Evolutionary conservation across 2,113 vertebrate genomes (phyloP), one percentile per base, ranked within the genome.

Genomic region (Pangasianodon hypophthalmus): DNA sequence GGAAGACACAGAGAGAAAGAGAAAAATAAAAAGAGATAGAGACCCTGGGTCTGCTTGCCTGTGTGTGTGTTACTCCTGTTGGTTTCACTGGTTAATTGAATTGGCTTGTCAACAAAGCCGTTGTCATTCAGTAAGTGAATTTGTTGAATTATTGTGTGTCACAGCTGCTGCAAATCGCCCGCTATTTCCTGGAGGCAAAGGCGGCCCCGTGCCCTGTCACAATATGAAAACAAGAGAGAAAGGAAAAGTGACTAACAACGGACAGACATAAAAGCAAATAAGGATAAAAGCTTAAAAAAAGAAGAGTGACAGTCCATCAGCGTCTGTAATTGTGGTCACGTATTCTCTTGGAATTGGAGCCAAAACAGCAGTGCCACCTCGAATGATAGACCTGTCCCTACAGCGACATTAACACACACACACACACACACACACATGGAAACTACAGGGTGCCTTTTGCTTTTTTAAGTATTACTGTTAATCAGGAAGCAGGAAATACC

Each of bases 81-180:
- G 96, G 96, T 96, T 95, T 96, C 96, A 95, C 95, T 95, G 95
- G 95, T 96, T 97, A 97, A 97, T 97, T 97, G 96, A 97, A 97
- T 97, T 97, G 97, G 97, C 97, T 97, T 97, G 96, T 97, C 97
- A 97, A 97, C 97, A 97, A 97, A 97, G 97, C 96, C 96, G 96
- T 96, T 97, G 96, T 96, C 96, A 97, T 97, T 97, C 96, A 97
- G 96, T 96, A 96, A 97, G 96, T 97, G 96, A 96, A 96, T 97
- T 97, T 96, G 96, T 96, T 96, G 96, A 96, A 95, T 94, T 96
- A 95, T 95, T 96, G 91, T 93, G 80, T 94, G 91, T 95, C 95
- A 95, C 97, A 97, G 97, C 96, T 97, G 97, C 95, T 96, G 95
- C 95, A 96, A 94, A 96, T 96, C 95, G 95, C 96, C 96, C 86